Evolutionary conservation across 2,888 invertebrate genomes (phyloP), one percentile per base, ranked within the genome.

Genomic region (Callosobruchus maculatus): DNA sequence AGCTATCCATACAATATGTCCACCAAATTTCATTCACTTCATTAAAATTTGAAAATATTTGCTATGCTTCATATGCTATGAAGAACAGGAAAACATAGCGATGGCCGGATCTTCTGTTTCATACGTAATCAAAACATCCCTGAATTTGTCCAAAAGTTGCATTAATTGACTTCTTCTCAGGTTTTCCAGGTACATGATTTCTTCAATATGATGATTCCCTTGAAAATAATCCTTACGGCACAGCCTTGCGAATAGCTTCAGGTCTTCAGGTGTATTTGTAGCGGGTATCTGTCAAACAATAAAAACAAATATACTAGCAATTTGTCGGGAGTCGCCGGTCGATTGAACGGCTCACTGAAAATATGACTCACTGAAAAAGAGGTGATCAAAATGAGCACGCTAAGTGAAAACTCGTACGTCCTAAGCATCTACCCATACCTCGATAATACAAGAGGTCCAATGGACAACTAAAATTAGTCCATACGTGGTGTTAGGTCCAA

Each of bases 111-210:
- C 98, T 86, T 97, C 97, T 22, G 96, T 96, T 86, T 96, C 95
- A 84, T 95, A 96, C 0, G 96, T 95, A 75, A 98, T 93, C 69
- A 98, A 89, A 68, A 98, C 94, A 78, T 96, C 95, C 77, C 96
- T 91, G 88, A 98, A 98, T 85, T 98, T 98, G 85, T 98, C 98
- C 18, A 98, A 87, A 21, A 98, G 89, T 81, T 97, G 95, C 84
- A 97, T 88, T n/a, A 99, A 88, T 84, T 97, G 96, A 7, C 97
- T 96, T 73, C 98, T 89, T 21, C 95, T 90, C 73, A 98, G 90
- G 86, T 98, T 98, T 86, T 97, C 97, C 88, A 96, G 92, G 85
- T 96, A 98, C 98, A 98, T 98, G 74, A 99, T 98, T 86, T 98
- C 98, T 87, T 99, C 98, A 13, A 98, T 88, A 85, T 98, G 98